A percentile compares a stretch with the other conserved stretches of the same genome.
Evolutionary conservation across 1,140 invertebrate genomes (phyloP).

Genomic region (Drosophila eugracilis): DNA sequence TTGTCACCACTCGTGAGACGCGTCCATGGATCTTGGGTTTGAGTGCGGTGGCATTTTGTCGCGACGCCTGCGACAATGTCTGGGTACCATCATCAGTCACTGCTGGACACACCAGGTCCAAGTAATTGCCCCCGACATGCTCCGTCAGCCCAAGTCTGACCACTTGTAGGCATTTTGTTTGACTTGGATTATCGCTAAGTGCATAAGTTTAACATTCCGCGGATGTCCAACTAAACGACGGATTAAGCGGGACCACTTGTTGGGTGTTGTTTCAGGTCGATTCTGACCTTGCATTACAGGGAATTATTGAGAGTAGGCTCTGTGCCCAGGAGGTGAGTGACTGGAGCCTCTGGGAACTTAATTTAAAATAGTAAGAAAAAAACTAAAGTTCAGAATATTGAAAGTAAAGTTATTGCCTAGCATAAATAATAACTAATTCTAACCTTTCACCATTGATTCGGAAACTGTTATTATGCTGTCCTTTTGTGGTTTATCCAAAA

Average conservation of each 20-base stretch:
- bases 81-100: slow-evolving; percentile 46
- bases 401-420: too few species aligned
- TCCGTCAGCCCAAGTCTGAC: slow-evolving; percentile 36
- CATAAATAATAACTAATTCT: too few species aligned
- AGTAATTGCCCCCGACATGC: slow-evolving; percentile 80
- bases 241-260: slow-evolving; percentile 40
- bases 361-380: neutral
- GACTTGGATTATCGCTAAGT: slow-evolving; percentile 71
- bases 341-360: neutral
- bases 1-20: slow-evolving; percentile 65
- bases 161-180: slow-evolving; percentile 78
- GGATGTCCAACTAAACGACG: slow-evolving; percentile 61
- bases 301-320: slow-evolving; percentile 9
- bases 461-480: slow-evolving; percentile 5
- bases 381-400: too few species aligned
- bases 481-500: slow-evolving; percentile 5
- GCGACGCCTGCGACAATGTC: slow-evolving; percentile 60
- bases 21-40: slow-evolving; percentile 47
- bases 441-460: too few species aligned
- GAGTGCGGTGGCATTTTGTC: slow-evolving; percentile 73
- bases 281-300: slow-evolving; percentile 30
- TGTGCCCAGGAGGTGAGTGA: too few species aligned
- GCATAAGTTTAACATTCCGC: slow-evolving; percentile 68
- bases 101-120: slow-evolving; percentile 50
- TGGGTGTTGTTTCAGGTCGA: slow-evolving; percentile 5